These are phyloP conservation scores for Chromobotia macracanthus DNA, from an alignment of 2,797 vertebrate genomes.

Conservation along the genomic window DNA sequence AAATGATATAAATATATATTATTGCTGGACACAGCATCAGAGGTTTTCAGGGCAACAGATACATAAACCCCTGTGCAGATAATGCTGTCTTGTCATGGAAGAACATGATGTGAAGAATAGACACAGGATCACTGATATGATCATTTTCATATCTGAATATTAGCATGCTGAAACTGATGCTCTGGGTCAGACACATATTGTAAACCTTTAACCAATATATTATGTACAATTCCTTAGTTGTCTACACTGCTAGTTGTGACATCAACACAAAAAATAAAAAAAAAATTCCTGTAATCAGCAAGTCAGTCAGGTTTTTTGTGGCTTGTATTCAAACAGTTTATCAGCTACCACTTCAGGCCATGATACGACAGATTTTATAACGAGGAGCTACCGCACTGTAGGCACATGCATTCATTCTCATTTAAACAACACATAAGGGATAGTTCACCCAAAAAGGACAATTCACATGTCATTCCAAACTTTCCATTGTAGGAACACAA, in stretches of 20 bases:
- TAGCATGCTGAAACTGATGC: neutral
- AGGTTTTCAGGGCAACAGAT: neutral
- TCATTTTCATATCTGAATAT: conserved; percentile 7
- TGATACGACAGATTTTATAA: conserved; percentile 4
- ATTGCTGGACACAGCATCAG: neutral
- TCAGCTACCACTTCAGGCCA: neutral
- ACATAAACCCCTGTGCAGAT: conserved; percentile 5
- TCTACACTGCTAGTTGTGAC: too few relatives aligned
- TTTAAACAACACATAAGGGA: conserved; percentile 8
- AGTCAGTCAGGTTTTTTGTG: neutral
- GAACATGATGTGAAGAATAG: neutral
- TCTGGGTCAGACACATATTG: neutral
- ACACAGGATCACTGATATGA: neutral
- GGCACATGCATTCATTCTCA: neutral
- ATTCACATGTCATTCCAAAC: too few relatives aligned
- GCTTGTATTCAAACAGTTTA: neutral
- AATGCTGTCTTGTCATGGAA: neutral
- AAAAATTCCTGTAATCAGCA: neutral
- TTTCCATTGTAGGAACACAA: too few relatives aligned
- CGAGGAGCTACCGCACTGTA: neutral
- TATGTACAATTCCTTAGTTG: too few relatives aligned
- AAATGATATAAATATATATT: conserved; percentile 18
- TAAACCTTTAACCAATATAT: too few relatives aligned
- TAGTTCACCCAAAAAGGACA: too few relatives aligned
- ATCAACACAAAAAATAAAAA: too few relatives aligned